Percentiles rank a stretch among this genome's conserved stretches.
phyloP scores from a whole-genome alignment of 2,797 vertebrate genomes.

The Pelobates cultripes region DNA sequence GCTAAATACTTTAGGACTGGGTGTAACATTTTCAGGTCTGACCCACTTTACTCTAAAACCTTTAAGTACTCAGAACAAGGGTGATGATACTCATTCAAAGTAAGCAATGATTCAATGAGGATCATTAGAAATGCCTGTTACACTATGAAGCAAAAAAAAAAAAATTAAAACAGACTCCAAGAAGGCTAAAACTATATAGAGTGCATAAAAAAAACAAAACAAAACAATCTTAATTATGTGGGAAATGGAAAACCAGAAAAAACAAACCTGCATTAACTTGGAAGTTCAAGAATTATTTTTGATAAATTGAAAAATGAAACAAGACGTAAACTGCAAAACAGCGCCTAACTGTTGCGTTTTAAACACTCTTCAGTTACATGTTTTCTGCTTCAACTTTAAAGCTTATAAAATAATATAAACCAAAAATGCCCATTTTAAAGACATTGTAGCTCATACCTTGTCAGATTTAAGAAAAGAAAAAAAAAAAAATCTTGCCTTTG shows the following conservation, averaged over 20 bases:
- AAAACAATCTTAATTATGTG: too few relatives aligned
- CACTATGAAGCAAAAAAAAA: too few relatives aligned
- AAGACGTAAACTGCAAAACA: neutral
- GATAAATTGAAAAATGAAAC: neutral
- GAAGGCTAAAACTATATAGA: too few relatives aligned
- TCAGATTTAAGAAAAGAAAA: neutral
- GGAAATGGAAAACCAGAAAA: constrained; percentile 1
- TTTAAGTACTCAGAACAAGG: too few relatives aligned
- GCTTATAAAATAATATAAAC: constrained; percentile 1
- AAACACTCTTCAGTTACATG: neutral
- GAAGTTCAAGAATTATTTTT: neutral
- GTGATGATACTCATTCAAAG: too few relatives aligned
- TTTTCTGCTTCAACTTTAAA: neutral
- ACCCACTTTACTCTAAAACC: too few relatives aligned
- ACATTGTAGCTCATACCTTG: constrained; percentile 12
- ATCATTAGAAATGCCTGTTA: too few relatives aligned
- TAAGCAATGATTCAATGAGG: too few relatives aligned
- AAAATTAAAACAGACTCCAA: too few relatives aligned
- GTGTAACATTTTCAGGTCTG: too few relatives aligned
- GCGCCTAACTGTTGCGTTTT: neutral
- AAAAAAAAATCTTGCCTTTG: constrained; percentile 44
- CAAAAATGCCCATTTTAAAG: constrained; percentile 32
- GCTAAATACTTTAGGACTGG: too few relatives aligned
- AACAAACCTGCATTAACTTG: neutral
- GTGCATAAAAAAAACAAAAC: too few relatives aligned